Conservation (phyloP, 2,888 invertebrate species). For the Camponotus fellah region DNA sequence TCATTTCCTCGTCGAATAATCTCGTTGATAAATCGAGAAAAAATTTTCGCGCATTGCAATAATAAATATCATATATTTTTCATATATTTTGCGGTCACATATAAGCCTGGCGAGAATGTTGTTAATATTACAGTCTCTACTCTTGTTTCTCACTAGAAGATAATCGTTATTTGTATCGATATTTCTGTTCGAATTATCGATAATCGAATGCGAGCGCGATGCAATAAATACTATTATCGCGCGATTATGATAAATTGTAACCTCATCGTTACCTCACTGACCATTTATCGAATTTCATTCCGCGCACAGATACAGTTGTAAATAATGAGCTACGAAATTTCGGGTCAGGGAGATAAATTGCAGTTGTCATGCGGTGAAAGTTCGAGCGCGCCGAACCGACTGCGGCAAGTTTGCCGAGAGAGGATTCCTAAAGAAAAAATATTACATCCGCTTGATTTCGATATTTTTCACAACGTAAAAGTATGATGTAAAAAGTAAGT, state of each 20-base stretch:
- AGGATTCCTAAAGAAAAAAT: slow-evolving; percentile 79
- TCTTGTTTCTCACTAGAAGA: background rate
- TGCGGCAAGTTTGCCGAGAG: slow-evolving; percentile 68
- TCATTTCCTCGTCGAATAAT: slow-evolving; percentile 23
- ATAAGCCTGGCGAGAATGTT: background rate
- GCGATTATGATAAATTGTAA: slow-evolving; percentile 47
- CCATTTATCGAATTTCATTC: slow-evolving; percentile 55
- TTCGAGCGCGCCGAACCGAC: slow-evolving; percentile 43
- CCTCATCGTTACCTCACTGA: slow-evolving; percentile 25
- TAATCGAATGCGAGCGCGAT: background rate
- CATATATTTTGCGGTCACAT: background rate
- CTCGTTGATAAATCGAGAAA: slow-evolving; percentile 29
- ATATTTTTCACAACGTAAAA: slow-evolving; percentile 81
- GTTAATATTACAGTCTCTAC: background rate
- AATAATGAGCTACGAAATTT: slow-evolving; percentile 55
- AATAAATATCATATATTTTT: background rate
- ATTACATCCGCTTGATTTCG: slow-evolving; percentile 81
- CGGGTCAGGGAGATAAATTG: slow-evolving; percentile 54
- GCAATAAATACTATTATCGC: slow-evolving; percentile 34
- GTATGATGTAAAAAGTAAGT: slow-evolving; percentile 76
- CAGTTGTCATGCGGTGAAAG: slow-evolving; percentile 54
- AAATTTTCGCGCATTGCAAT: background rate
- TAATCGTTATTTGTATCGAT: slow-evolving; percentile 20
- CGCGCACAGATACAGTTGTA: slow-evolving; percentile 48
- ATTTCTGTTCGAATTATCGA: slow-evolving; percentile 23